These are phyloP conservation scores for Ophion ventricosus DNA, from an alignment of 2,888 invertebrate genomes.

Conservation along the genomic window DNA sequence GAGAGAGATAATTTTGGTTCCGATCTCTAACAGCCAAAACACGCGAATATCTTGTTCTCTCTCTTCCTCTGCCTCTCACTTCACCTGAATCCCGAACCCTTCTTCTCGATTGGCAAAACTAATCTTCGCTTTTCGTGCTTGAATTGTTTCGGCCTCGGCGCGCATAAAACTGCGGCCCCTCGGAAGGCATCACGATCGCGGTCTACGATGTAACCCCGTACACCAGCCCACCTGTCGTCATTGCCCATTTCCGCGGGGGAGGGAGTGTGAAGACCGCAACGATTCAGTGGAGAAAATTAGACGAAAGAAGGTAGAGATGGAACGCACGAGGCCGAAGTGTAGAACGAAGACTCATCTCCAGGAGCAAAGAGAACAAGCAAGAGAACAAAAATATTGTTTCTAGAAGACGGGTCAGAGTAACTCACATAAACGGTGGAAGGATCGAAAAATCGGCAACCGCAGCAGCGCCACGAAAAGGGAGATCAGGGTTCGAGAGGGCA, in stretches of 20 bases:
- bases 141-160: conserved; percentile 43
- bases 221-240: conserved; percentile 53
- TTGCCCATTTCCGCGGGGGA: conserved; percentile 34
- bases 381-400: conserved; percentile 9
- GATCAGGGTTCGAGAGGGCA: neutral
- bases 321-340: conserved; percentile 44
- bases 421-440: neutral
- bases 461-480: neutral
- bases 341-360: conserved; percentile 47
- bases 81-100: neutral
- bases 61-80: neutral
- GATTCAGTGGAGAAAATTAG: conserved; percentile 51
- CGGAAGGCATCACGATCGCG: conserved; percentile 24
- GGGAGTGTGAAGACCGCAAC: conserved; percentile 53
- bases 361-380: conserved; percentile 30
- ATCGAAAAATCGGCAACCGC: neutral
- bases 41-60: neutral
- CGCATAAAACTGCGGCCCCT: conserved; percentile 1
- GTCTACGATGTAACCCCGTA: conserved; percentile 14
- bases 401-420: neutral
- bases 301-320: conserved; percentile 17
- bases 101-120: conserved; percentile 53
- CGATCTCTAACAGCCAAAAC: conserved; percentile 1
- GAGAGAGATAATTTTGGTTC: neutral
- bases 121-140: conserved; percentile 59